Evolutionary conservation across 2,888 invertebrate species (phyloP).

Genomic region (Piscicola geometra): DNA sequence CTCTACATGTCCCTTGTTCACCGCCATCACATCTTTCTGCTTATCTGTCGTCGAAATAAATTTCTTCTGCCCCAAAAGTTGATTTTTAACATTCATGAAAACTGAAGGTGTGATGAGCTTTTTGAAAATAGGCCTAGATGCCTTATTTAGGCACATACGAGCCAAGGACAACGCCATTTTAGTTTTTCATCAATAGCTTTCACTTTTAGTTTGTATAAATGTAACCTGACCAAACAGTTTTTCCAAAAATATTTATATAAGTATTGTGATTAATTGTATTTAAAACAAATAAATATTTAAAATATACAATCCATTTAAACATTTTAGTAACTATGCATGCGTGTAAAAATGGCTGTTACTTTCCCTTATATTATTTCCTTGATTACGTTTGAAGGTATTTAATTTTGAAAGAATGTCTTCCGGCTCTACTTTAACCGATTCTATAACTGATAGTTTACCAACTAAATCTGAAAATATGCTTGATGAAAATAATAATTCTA

Average conservation of each 20-base stretch:
- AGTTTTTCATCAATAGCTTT: not conserved
- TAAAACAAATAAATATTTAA: not conserved
- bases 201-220: not conserved
- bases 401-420: not conserved
- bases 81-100: not conserved
- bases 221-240: not conserved
- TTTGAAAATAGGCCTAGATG: conserved; percentile 1
- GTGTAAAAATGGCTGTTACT: conserved; percentile 11
- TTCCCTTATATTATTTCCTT: not conserved
- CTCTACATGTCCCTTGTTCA: conserved; percentile 29
- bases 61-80: not conserved
- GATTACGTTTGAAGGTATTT: not conserved
- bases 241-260: not conserved
- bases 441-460: not conserved
- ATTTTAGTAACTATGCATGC: not conserved
- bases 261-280: not conserved
- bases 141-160: conserved; percentile 3
- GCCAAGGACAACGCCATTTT: conserved; percentile 34
- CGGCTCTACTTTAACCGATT: not conserved
- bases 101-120: not conserved
- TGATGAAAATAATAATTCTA: conserved; percentile 1
- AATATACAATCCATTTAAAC: too few species aligned
- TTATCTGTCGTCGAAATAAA: conserved; percentile 41
- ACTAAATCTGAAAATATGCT: not conserved
- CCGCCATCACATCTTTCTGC: conserved; percentile 39